Base-by-base conservation (phyloP, 2,113 vertebrate species). In the Chamaea fasciata region DNA sequence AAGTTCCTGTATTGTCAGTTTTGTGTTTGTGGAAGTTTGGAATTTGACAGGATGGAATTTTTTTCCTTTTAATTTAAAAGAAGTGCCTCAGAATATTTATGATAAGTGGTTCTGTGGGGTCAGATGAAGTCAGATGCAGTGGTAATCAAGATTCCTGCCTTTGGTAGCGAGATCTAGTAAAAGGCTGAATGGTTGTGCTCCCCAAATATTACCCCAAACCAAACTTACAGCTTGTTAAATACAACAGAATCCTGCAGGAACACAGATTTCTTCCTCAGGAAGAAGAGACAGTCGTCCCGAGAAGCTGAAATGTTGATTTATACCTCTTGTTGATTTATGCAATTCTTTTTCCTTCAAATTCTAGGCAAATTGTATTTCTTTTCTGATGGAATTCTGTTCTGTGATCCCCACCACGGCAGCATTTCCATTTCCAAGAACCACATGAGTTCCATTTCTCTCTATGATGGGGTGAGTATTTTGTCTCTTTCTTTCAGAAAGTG, bases 281-380 rank as follows among this genome's bases (percentile, higher is more conserved):
- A 35, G 59, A 11, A 22, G 10, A 37, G 12, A 1, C 26, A 7
- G 14, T 67, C 0, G 1, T 31, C 31, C 26, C 18, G 35, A 19
- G 42, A 8, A 63, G 23, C n/a, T 68, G 31, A 57, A 60, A 68
- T 33, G 9, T 1, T 28, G 18, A 53, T 56, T 5, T 14, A 6
- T 23, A 37, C 17, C 68, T 82, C 41, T n/a, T n/a, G n/a, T n/a
- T n/a, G n/a, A n/a, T n/a, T n/a, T n/a, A 92, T 10, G 10, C 2
- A 17, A 2, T 55, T 17, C 0, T 74, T 82, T 96, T 69, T 76
- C 70, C 35, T 95, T 97, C 23, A 23, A 98, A 71, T 86, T 89
- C 12, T 35, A 97, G 99, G 99, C 37, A 99, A 98, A 95, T 68
- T 99, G 24, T 91, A 97, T 83, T 99, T 99, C 98, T 99, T 99